Conservation (phyloP, 2,113 vertebrate genomes). For the Penelope pileata region DNA sequence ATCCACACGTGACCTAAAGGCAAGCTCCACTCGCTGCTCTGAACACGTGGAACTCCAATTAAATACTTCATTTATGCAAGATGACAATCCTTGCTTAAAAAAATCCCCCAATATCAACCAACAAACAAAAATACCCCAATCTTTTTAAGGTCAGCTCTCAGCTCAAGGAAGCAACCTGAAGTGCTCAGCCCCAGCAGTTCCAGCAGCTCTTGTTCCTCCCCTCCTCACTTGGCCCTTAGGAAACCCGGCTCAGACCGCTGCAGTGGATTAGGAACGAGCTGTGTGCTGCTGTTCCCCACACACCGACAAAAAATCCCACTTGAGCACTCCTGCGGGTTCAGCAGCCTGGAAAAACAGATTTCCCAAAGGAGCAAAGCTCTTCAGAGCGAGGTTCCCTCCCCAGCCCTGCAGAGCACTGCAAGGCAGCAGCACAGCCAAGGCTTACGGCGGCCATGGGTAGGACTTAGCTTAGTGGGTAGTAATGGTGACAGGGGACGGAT, state of each 20-base stretch:
- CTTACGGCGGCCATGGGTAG: too few relatives aligned
- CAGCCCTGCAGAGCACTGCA: neutral
- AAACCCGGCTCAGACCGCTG: neutral
- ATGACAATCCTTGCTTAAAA: neutral
- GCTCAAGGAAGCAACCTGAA: neutral
- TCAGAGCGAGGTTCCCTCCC: neutral
- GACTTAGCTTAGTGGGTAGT: too few relatives aligned
- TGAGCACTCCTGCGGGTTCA: neutral
- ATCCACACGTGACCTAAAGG: neutral
- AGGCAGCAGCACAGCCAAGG: conserved; percentile 23
- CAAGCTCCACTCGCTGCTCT: neutral
- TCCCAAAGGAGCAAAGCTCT: neutral
- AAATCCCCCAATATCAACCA: neutral
- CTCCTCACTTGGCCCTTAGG: neutral
- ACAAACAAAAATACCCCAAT: neutral
- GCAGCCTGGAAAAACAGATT: neutral
- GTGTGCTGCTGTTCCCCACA: too few relatives aligned
- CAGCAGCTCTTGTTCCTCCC: neutral
- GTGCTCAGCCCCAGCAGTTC: too few relatives aligned
- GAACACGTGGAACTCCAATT: neutral
- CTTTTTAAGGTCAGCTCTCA: neutral
- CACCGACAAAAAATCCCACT: too few relatives aligned
- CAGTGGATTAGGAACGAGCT: too few relatives aligned
- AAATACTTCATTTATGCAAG: neutral
- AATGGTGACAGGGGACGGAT: too few relatives aligned